Evolutionary conservation across 2,797 vertebrate genomes (phyloP).

Genomic region (Trachurus trachurus): DNA sequence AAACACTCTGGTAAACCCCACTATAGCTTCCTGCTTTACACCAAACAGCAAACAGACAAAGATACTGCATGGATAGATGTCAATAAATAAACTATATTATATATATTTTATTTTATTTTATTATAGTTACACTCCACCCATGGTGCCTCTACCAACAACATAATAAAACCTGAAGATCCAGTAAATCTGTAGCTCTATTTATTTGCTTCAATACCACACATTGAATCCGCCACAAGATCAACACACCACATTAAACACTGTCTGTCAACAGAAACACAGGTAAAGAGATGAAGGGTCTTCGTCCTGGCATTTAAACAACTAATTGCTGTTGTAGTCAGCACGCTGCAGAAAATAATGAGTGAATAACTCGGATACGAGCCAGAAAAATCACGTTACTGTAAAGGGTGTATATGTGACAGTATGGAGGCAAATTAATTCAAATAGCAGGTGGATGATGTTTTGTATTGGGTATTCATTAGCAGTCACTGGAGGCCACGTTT

Average conservation of each 20-base stretch:
- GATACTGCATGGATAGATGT: too few relatives aligned
- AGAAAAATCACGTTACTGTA: conserved; percentile 17
- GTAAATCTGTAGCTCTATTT: too few relatives aligned
- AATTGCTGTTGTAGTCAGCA: conserved; percentile 35
- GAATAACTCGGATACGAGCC: conserved; percentile 23
- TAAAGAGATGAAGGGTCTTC: conserved; percentile 12
- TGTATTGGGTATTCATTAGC: conserved; percentile 62
- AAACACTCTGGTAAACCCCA: too few relatives aligned
- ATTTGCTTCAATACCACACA: too few relatives aligned
- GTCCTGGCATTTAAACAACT: conserved; percentile 36
- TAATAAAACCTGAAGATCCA: too few relatives aligned
- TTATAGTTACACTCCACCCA: too few relatives aligned
- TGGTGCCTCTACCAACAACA: too few relatives aligned
- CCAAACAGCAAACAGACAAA: too few relatives aligned
- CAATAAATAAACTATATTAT: too few relatives aligned
- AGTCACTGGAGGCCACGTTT: conserved; percentile 21
- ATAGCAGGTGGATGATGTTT: conserved; percentile 47
- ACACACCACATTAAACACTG: conserved; percentile 5
- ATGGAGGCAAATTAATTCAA: conserved; percentile 44
- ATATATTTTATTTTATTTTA: too few relatives aligned
- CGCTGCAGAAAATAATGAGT: conserved; percentile 44
- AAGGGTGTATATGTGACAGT: conserved; percentile 13
- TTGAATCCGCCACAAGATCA: too few relatives aligned
- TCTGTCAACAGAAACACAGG: conserved; percentile 3
- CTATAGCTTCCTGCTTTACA: too few relatives aligned